Percentiles rank a stretch among this genome's conserved stretches.
Conservation (phyloP, 2,113 vertebrate genomes). For the Vulpes vulpes region DNA sequence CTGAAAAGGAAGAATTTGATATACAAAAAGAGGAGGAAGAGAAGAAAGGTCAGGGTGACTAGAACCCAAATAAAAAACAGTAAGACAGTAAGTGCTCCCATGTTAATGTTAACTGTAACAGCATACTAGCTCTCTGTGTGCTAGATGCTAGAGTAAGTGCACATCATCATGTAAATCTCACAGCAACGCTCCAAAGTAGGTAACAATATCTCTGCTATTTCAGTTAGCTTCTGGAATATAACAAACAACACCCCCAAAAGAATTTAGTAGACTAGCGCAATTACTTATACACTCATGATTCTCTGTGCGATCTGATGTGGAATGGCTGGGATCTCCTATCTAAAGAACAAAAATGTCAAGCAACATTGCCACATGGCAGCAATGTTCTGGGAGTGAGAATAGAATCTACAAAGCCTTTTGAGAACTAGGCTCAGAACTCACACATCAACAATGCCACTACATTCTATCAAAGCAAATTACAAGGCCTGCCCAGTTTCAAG, state of each 20-base stretch:
- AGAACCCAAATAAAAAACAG: neutral
- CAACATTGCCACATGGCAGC: neutral
- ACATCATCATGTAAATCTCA: neutral
- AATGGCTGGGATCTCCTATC: neutral
- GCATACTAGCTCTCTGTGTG: neutral
- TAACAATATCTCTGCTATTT: neutral
- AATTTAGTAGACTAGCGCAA: neutral
- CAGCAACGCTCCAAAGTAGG: neutral
- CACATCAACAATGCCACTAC: neutral
- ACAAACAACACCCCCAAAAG: neutral
- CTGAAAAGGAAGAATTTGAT: neutral
- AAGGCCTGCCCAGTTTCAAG: neutral
- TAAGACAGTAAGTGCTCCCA: neutral
- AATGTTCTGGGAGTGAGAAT: neutral
- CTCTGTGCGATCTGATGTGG: neutral
- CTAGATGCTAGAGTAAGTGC: accelerated
- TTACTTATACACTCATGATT: neutral
- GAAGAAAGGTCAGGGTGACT: neutral
- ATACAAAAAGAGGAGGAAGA: neutral
- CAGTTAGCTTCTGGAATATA: neutral
- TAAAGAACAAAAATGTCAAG: neutral
- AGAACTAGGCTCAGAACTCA: neutral
- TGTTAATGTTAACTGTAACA: too few species aligned
- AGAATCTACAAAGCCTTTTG: neutral
- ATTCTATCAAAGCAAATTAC: neutral